Percentiles rank a stretch among this genome's conserved stretches.
phyloP scores from a whole-genome alignment of 2,888 invertebrate species.

The Acholoe squamosa region DNA sequence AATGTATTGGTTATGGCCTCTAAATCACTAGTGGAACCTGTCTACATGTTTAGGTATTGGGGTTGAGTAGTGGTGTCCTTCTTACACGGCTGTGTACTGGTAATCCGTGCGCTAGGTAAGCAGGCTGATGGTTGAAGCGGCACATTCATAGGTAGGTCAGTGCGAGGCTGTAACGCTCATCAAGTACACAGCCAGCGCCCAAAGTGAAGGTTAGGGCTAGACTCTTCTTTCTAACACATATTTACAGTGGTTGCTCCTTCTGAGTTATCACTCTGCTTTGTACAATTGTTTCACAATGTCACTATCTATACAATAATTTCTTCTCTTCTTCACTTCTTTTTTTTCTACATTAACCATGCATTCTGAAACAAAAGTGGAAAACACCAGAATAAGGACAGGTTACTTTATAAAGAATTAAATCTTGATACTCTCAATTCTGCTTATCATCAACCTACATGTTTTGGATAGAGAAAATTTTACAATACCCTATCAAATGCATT shows the following conservation, averaged over 20 bases:
- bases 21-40: not conserved
- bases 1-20: no score
- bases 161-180: not conserved
- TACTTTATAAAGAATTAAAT: not conserved
- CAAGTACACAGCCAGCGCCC: not conserved
- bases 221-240: not conserved
- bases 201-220: not conserved
- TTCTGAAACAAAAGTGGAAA: constrained; percentile 39
- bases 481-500: no score
- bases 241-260: constrained; percentile 46
- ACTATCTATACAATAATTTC: constrained; percentile 43
- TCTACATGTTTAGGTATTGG: not conserved
- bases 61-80: not conserved
- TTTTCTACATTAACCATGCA: constrained; percentile 34
- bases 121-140: not conserved
- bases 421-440: no score
- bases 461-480: no score
- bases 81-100: not conserved
- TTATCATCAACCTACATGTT: no score
- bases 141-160: not conserved
- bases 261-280: constrained; percentile 19
- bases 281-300: constrained; percentile 59
- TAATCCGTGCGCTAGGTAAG: not conserved
- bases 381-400: not conserved
- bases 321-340: not conserved